Percentiles rank a stretch among this genome's conserved stretches.
Evolutionary conservation across 2,888 invertebrate species (phyloP).

Genomic region (Helicoverpa assulta): DNA sequence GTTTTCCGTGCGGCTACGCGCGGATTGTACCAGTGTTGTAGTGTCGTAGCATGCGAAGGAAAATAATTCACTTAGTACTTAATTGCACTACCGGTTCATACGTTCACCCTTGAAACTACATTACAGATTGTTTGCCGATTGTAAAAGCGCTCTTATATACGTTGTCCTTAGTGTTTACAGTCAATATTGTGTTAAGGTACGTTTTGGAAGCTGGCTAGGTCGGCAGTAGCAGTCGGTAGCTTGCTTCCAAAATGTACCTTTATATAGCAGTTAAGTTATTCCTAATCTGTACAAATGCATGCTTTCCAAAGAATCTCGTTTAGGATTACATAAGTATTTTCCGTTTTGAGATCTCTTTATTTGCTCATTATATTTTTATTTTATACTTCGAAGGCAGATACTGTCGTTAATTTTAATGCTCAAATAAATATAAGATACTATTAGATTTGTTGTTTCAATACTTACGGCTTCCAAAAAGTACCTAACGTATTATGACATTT

Average conservation of each 20-base stretch:
- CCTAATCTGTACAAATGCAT: conserved; percentile 81
- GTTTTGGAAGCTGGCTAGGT: no score
- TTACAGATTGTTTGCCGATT: no score
- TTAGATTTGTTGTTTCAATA: conserved; percentile 32
- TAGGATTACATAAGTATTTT: conserved; percentile 74
- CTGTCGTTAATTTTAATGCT: conserved; percentile 74
- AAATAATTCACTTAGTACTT: no score
- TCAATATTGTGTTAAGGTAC: background rate
- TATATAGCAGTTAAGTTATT: conserved; percentile 39
- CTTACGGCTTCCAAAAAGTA: background rate
- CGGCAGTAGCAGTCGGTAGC: no score
- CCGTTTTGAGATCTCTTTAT: conserved; percentile 84
- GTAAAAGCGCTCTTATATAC: background rate
- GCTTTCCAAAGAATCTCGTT: conserved; percentile 89
- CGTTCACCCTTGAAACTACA: no score
- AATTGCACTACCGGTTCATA: no score
- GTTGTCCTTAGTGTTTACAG: background rate
- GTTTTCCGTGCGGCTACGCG: no score
- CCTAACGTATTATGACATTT: no score
- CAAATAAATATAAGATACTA: conserved; percentile 62
- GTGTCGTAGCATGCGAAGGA: no score
- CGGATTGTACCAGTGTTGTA: no score
- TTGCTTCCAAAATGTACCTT: no score
- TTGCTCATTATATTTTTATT: conserved; percentile 72
- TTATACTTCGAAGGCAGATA: conserved; percentile 69